These are phyloP conservation scores for Sebastes wilsoni DNA, from an alignment of 2,797 vertebrate species.

Conservation along the genomic window DNA sequence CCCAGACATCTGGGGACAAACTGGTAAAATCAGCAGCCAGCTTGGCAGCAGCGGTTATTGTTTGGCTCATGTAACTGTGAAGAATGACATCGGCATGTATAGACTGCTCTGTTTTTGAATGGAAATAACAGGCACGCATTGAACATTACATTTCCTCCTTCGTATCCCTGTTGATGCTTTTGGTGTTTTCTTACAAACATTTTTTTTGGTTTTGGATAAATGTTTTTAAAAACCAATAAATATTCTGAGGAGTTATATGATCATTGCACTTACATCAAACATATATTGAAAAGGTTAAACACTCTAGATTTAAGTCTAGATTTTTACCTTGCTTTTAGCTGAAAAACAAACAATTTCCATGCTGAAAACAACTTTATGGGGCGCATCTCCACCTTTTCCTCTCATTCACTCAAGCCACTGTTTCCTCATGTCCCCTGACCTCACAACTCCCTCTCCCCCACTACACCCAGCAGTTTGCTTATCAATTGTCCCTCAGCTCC, in stretches of 20 bases:
- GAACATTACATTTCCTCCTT: constrained; percentile 1
- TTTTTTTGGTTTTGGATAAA: neutral
- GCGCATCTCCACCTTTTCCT: constrained; percentile 79
- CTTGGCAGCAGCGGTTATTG: constrained; percentile 51
- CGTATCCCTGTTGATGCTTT: neutral
- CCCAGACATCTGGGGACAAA: constrained; percentile 63
- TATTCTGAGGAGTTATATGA: neutral
- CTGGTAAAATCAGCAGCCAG: constrained; percentile 51
- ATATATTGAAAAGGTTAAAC: neutral
- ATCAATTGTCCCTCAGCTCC: constrained; percentile 78
- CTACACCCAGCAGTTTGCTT: constrained; percentile 71
- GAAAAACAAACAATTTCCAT: constrained; percentile 42
- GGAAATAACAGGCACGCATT: constrained; percentile 41
- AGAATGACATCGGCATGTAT: constrained; percentile 37
- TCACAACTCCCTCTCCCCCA: constrained; percentile 42
- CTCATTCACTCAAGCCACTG: constrained; percentile 68
- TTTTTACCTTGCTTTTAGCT: neutral
- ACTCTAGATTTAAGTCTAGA: neutral
- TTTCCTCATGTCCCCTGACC: constrained; percentile 69
- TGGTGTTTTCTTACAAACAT: neutral
- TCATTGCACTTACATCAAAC: neutral
- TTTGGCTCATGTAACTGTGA: constrained; percentile 38
- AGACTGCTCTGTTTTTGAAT: constrained; percentile 32
- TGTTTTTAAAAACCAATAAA: neutral
- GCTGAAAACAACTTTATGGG: constrained; percentile 68